Evolutionary conservation across 2,113 vertebrate genomes (phyloP).

Genomic region (Nerophis lumbriciformis): DNA sequence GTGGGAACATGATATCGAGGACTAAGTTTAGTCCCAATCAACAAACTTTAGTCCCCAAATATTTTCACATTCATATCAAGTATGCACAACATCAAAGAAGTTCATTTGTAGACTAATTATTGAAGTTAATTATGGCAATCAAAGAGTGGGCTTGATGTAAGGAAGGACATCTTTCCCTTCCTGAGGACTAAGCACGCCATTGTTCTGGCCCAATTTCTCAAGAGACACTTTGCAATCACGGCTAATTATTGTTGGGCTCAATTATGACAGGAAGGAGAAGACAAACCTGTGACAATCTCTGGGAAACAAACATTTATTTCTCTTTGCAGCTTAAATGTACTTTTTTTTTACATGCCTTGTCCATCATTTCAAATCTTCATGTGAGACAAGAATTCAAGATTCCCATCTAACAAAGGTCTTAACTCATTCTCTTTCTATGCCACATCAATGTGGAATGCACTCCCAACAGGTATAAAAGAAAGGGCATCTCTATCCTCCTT

Average conservation of each 20-base stretch:
- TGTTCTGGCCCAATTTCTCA: constrained; percentile 66
- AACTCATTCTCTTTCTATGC: no score
- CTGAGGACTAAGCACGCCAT: constrained; percentile 60
- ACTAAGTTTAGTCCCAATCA: constrained; percentile 58
- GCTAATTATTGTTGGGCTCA: constrained; percentile 61
- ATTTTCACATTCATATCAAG: neutral
- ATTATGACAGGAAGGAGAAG: constrained; percentile 37
- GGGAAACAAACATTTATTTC: no score
- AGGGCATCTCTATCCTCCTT: no score
- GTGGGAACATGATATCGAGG: constrained; percentile 59
- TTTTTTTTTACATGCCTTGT: no score
- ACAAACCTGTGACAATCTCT: no score
- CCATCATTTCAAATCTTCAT: no score
- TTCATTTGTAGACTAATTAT: constrained; percentile 32
- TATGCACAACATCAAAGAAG: neutral
- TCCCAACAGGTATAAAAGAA: no score
- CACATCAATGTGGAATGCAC: no score
- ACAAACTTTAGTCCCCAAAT: constrained; percentile 19
- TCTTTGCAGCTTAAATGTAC: no score
- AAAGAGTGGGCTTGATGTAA: constrained; percentile 50
- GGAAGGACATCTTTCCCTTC: constrained; percentile 56
- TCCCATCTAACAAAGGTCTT: no score
- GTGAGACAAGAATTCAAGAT: no score
- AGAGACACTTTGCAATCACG: constrained; percentile 68
- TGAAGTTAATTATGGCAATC: constrained; percentile 52